phyloP scores from a whole-genome alignment of 1,140 invertebrate species.

The Drosophila baimaii region DNA sequence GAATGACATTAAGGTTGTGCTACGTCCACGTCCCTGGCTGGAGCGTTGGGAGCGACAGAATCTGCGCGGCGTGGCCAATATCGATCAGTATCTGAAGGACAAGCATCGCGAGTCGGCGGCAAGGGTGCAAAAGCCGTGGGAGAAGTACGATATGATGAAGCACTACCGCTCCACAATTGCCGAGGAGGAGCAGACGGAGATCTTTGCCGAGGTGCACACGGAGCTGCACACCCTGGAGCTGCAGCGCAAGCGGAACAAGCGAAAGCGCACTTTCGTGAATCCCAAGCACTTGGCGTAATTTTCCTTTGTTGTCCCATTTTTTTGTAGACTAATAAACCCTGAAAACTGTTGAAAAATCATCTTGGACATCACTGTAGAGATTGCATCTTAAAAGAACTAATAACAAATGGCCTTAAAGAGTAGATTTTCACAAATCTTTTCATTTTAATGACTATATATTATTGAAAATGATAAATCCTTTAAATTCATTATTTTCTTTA shows the following conservation, averaged over 20 bases:
- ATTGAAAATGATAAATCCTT: not conserved
- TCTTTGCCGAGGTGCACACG: constrained; percentile 92
- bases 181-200: constrained; percentile 93
- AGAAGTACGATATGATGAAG: constrained; percentile 97
- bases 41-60: constrained; percentile 93
- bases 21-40: constrained; percentile 94
- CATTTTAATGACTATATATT: not conserved
- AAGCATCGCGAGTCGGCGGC: constrained; percentile 87
- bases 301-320: constrained; percentile 52
- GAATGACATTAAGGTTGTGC: constrained; percentile 93
- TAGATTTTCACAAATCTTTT: not conserved
- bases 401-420: not conserved
- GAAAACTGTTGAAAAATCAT: constrained; percentile 16
- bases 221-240: constrained; percentile 90
- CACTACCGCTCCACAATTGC: constrained; percentile 93
- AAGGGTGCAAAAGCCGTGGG: constrained; percentile 90
- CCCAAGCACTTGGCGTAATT: constrained; percentile 86
- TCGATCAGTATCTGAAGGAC: constrained; percentile 87
- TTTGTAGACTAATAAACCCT: constrained; percentile 57
- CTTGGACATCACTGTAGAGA: not conserved
- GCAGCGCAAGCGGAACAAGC: constrained; percentile 88
- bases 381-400: not conserved
- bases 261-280: constrained; percentile 88
- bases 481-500: not conserved
- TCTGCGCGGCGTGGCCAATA: constrained; percentile 90